Evolutionary conservation across 2,888 invertebrate species (phyloP).

Genomic region (Scelioninae gen. 1): DNA sequence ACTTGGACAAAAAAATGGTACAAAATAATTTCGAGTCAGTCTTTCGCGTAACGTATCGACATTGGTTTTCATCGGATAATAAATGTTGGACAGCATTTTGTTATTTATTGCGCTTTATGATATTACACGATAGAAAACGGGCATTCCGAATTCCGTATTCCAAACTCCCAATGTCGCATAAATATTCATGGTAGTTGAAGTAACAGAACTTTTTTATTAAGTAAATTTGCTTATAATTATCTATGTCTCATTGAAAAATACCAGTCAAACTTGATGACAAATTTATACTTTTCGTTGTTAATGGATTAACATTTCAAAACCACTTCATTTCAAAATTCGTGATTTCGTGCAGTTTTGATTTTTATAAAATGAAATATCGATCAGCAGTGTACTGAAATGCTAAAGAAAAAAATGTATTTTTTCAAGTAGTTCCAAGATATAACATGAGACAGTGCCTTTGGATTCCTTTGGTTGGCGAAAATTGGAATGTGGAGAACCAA

Average conservation of each 20-base stretch:
- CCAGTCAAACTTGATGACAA: too few relatives aligned
- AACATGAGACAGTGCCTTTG: not conserved
- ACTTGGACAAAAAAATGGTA: conserved; percentile 1
- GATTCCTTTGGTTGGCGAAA: conserved; percentile 8
- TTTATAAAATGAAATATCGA: too few relatives aligned
- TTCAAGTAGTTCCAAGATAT: not conserved
- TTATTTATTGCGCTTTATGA: conserved; percentile 71
- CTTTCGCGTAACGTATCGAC: conserved; percentile 37
- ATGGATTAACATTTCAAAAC: too few relatives aligned
- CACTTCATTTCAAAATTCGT: too few relatives aligned
- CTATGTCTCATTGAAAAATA: not conserved
- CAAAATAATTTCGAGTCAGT: conserved; percentile 32
- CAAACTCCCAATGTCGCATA: conserved; percentile 29
- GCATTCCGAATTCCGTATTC: conserved; percentile 12
- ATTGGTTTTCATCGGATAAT: conserved; percentile 69
- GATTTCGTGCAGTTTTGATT: too few relatives aligned
- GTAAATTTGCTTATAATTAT: not conserved
- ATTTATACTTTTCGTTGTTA: too few relatives aligned
- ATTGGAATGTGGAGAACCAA: conserved; percentile 15
- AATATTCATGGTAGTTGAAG: conserved; percentile 46
- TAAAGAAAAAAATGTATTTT: too few relatives aligned
- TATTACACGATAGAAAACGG: conserved; percentile 59
- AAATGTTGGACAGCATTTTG: conserved; percentile 67
- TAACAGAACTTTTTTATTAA: conserved; percentile 10
- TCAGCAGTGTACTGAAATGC: too few relatives aligned